phyloP scores from a whole-genome alignment of 2,113 vertebrate genomes.

The Odobenus rosmarus region DNA sequence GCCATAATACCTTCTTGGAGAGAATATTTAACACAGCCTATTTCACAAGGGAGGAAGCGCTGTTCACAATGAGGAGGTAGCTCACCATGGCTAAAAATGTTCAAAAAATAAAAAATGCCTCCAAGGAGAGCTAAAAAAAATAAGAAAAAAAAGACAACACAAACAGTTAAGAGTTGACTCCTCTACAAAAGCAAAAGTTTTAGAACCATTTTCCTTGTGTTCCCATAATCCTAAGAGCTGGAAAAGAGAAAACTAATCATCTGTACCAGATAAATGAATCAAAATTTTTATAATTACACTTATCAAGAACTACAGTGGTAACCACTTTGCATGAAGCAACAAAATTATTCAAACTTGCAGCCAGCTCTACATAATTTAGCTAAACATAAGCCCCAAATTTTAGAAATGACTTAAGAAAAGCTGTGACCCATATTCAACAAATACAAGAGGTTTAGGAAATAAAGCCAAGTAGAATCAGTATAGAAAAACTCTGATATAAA shows the following conservation, averaged over 20 bases:
- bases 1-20: constrained; percentile 84
- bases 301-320: not conserved
- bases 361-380: not conserved
- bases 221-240: not conserved
- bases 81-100: constrained; percentile 88
- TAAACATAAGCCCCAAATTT: not conserved
- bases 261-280: not conserved
- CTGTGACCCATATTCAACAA: constrained; percentile 20
- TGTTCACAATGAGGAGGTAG: constrained; percentile 86
- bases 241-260: constrained; percentile 30
- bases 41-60: constrained; percentile 90
- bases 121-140: constrained; percentile 79
- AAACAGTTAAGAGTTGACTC: not conserved
- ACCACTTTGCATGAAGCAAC: not conserved
- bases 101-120: constrained; percentile 87
- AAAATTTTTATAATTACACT: constrained; percentile 2
- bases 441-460: not conserved
- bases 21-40: constrained; percentile 88
- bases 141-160: constrained; percentile 35
- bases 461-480: not conserved
- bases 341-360: not conserved
- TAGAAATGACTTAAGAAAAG: not conserved
- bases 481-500: not conserved
- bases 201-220: not conserved
- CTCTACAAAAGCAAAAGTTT: not conserved